phyloP scores from a whole-genome alignment of 2,797 vertebrate genomes.

The Valencia hispanica region DNA sequence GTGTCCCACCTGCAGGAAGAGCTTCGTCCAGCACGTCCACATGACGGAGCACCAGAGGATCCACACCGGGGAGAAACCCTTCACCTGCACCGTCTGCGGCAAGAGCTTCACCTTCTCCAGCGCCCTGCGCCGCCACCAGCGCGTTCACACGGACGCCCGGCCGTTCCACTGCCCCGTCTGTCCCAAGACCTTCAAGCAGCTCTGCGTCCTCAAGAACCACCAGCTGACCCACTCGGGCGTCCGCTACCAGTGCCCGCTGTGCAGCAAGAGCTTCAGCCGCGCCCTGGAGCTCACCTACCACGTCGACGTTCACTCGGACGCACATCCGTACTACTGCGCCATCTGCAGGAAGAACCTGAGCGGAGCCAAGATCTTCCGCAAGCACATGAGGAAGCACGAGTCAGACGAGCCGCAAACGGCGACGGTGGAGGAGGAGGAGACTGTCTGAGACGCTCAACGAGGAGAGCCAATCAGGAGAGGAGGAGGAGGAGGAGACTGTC shows the following conservation, averaged over 20 bases:
- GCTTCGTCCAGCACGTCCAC: constrained; percentile 68
- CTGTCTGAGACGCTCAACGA: not conserved
- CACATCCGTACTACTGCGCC: constrained; percentile 50
- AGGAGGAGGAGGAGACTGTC: too few relatives aligned
- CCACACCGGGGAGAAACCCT: constrained; percentile 66
- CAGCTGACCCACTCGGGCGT: constrained; percentile 52
- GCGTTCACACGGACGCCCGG: constrained; percentile 53
- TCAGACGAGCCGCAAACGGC: accelerated
- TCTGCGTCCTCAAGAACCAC: constrained; percentile 56
- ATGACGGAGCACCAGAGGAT: constrained; percentile 67
- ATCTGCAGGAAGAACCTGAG: constrained; percentile 66
- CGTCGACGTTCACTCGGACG: constrained; percentile 44
- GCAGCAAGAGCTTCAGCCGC: constrained; percentile 66
- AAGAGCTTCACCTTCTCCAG: constrained; percentile 71
- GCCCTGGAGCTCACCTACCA: constrained; percentile 68
- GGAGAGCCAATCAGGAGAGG: too few relatives aligned
- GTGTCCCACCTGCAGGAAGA: constrained; percentile 66
- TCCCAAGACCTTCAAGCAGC: constrained; percentile 59
- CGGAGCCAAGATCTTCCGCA: constrained; percentile 51
- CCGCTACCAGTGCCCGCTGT: constrained; percentile 61
- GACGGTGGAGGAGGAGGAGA: not conserved
- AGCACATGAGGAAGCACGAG: constrained; percentile 65
- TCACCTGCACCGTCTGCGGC: constrained; percentile 50
- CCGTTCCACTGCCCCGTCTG: constrained; percentile 53
- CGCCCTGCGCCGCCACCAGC: constrained; percentile 65